These are phyloP conservation scores for Tragelaphus imberbis DNA, from an alignment of 2,113 vertebrate species.

Conservation along the genomic window DNA sequence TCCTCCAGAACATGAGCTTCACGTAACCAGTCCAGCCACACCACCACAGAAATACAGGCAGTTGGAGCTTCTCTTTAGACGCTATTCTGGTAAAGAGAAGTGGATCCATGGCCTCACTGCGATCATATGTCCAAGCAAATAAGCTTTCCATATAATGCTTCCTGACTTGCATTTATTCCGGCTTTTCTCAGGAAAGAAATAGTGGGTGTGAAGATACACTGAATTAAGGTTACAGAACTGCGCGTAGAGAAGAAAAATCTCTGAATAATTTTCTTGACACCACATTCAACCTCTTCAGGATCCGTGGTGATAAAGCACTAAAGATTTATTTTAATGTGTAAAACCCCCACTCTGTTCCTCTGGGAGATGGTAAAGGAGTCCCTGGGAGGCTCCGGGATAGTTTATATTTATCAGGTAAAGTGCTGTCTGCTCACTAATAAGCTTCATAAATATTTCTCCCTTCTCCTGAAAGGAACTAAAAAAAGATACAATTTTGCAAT, in stretches of 20 bases:
- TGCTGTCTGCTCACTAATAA: slow-evolving; percentile 65
- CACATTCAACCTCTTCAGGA: slow-evolving; percentile 32
- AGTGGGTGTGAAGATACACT: neutral
- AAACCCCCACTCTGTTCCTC: neutral
- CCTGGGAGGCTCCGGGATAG: neutral
- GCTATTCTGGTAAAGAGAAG: neutral
- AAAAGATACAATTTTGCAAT: slow-evolving; percentile 24
- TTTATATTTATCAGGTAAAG: slow-evolving; percentile 67
- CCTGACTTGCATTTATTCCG: neutral
- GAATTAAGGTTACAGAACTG: slow-evolving; percentile 31
- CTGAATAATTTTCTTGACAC: slow-evolving; percentile 61
- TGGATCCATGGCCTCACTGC: neutral
- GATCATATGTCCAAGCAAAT: neutral
- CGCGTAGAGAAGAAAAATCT: slow-evolving; percentile 45
- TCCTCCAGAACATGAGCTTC: neutral
- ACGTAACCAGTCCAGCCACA: neutral
- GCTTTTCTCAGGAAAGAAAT: slow-evolving; percentile 26
- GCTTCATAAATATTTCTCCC: slow-evolving; percentile 67
- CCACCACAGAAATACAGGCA: neutral
- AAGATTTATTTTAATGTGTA: slow-evolving; percentile 52
- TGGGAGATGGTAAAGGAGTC: slow-evolving; percentile 29
- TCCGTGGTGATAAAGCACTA: slow-evolving; percentile 36
- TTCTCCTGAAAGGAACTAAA: slow-evolving; percentile 34
- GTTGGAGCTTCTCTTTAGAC: neutral
- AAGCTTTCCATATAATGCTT: neutral